phyloP scores from a whole-genome alignment of 1,140 invertebrate species.

The Neodiprion lecontei region DNA sequence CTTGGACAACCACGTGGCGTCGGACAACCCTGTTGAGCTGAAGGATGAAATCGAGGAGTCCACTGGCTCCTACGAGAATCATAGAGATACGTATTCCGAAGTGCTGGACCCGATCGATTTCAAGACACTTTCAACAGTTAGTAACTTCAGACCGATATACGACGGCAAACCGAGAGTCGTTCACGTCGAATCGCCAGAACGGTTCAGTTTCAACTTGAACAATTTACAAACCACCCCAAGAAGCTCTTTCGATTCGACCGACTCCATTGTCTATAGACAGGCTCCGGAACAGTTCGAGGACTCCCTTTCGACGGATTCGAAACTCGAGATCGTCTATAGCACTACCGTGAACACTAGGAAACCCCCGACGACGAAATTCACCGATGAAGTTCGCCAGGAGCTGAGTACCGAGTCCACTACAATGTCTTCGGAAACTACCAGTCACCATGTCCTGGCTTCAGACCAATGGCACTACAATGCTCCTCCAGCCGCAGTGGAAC shows the following conservation, averaged over 20 bases:
- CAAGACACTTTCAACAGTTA: slow-evolving; percentile 10
- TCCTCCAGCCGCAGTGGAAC: slow-evolving; percentile 30
- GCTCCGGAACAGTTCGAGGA: not conserved
- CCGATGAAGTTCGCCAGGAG: not conserved
- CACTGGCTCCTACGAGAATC: slow-evolving; percentile 38
- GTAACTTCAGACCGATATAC: slow-evolving; percentile 24
- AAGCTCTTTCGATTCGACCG: not conserved
- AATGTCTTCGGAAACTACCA: slow-evolving; percentile 24
- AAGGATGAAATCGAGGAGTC: slow-evolving; percentile 32
- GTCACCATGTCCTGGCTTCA: slow-evolving; percentile 34
- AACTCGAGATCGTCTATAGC: slow-evolving; percentile 43
- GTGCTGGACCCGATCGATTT: slow-evolving; percentile 21
- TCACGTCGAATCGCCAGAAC: slow-evolving; percentile 41
- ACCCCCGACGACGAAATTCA: slow-evolving; percentile 17
- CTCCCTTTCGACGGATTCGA: slow-evolving; percentile 31
- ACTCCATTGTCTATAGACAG: no score
- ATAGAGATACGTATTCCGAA: slow-evolving; percentile 38
- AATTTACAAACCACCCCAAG: slow-evolving; percentile 29
- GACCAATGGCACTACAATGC: slow-evolving; percentile 53
- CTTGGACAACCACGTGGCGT: slow-evolving; percentile 17
- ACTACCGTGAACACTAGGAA: slow-evolving; percentile 36
- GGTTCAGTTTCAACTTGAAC: slow-evolving; percentile 48
- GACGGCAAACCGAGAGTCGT: not conserved
- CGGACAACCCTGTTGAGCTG: slow-evolving; percentile 23
- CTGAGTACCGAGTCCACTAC: slow-evolving; percentile 14